Evolutionary conservation across 1,140 invertebrate genomes (phyloP).

Genomic region (Hycleus cichorii): DNA sequence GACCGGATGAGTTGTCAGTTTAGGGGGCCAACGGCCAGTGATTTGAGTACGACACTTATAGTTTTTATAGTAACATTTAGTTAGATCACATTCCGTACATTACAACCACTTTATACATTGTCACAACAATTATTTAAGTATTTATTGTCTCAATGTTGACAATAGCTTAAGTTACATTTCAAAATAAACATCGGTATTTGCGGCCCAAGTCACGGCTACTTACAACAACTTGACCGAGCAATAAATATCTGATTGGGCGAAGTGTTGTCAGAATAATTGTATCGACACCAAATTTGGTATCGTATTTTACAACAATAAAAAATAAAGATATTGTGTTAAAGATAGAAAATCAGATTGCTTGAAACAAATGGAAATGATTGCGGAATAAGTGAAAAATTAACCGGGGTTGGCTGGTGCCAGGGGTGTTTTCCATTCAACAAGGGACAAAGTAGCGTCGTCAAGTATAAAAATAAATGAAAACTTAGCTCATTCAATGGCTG

Average conservation of each 20-base stretch:
- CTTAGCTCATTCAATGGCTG: slow-evolving; percentile 34
- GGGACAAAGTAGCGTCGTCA: slow-evolving; percentile 12
- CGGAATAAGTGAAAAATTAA: background rate
- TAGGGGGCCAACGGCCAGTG: slow-evolving; percentile 6
- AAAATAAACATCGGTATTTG: slow-evolving; percentile 24
- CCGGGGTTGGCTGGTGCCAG: background rate
- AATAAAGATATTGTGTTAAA: background rate
- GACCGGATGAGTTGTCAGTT: slow-evolving; percentile 15
- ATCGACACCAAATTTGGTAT: too few species aligned
- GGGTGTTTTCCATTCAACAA: background rate
- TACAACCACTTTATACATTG: slow-evolving; percentile 18
- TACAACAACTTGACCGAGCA: slow-evolving; percentile 13
- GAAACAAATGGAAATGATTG: background rate
- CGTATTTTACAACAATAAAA: too few species aligned
- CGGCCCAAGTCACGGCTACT: slow-evolving; percentile 8
- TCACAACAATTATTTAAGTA: slow-evolving; percentile 25
- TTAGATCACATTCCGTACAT: slow-evolving; percentile 22
- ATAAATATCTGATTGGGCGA: slow-evolving; percentile 20
- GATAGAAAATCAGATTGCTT: background rate
- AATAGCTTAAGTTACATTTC: slow-evolving; percentile 24
- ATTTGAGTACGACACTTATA: slow-evolving; percentile 9
- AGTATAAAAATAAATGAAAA: slow-evolving; percentile 38
- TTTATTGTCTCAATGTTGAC: slow-evolving; percentile 20
- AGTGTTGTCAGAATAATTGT: slow-evolving; percentile 2
- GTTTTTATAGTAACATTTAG: slow-evolving; percentile 20